Base-by-base conservation (phyloP, 2,888 invertebrate genomes). In the Lepidonotus clava region DNA sequence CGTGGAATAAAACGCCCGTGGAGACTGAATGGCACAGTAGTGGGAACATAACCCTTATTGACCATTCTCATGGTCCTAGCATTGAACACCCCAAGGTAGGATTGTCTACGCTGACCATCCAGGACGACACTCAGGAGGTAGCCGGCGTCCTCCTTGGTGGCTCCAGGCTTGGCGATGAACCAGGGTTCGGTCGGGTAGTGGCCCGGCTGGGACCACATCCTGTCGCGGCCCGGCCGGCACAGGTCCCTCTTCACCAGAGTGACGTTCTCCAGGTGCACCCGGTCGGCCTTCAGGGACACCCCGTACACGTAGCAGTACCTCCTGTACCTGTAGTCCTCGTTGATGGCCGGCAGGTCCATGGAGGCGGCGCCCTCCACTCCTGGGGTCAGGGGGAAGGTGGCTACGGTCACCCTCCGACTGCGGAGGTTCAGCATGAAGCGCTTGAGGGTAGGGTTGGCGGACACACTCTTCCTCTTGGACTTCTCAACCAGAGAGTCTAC, bases 341-440 rank as follows among this genome's bases (percentile, higher is more conserved):
- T 93, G 53, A 93, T 92, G 0, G 90, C 90, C 8, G 93, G 93
- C 90, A 93, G 89, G 86, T 93, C 93, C n/a, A 93, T 85, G 6
- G 83, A 87, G 24, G 84, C 76, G 0, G 91, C 87, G 84, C 90
- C 91, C 6, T 91, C 89, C 11, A 89, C 53, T 1, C 86, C 86
- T 11, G 36, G 32, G 0, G 46, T 66, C 14, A 86, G 66, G 5
- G 88, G 87, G 41, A 92, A 90, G 8, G 85, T 71, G 28, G 66
- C 28, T 34, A 88, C 38, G 28, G 38, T 86, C 0, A 91, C 87
- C 28, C 36, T 83, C 18, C 85, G 76, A 0, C 41, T 87, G 0
- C 67, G 32, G 0, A 92, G 28, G 85, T 92, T 86, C 14, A 93
- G 90, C 6, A 83, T 71, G 77, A 91, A 92, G 18, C 93, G 89